These are phyloP conservation scores for Diuraphis noxia DNA, from an alignment of 1,140 invertebrate species.

Conservation along the genomic window DNA sequence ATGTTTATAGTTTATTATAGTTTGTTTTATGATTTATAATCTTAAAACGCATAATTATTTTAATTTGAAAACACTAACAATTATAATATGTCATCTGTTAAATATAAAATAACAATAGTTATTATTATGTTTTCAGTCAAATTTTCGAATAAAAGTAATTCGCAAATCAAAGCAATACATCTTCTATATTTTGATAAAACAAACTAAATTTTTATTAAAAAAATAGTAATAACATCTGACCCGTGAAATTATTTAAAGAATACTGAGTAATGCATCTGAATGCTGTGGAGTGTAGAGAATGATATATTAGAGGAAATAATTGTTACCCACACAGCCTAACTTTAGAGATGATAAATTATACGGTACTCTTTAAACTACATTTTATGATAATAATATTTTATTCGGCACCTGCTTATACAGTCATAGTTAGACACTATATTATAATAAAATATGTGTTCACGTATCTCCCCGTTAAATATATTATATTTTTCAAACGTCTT, in stretches of 20 bases:
- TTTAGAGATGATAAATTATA: background rate
- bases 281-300: background rate
- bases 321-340: background rate
- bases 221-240: background rate
- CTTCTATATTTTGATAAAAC: background rate
- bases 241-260: background rate
- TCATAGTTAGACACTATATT: background rate
- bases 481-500: background rate
- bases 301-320: background rate
- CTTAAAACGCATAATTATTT: background rate
- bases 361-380: background rate
- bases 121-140: background rate
- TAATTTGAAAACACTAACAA: background rate
- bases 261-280: background rate
- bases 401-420: background rate
- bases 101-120: background rate
- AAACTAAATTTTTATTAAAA: background rate
- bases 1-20: background rate
- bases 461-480: background rate
- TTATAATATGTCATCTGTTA: background rate
- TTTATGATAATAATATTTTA: slow-evolving; percentile 3
- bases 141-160: background rate
- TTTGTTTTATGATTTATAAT: background rate
- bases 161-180: background rate
- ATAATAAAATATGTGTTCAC: background rate